A percentile compares a stretch with the other conserved stretches of the same genome.
These are phyloP conservation scores for Linnaemya tessellans DNA, from an alignment of 2,888 invertebrate species.

Conservation along the genomic window DNA sequence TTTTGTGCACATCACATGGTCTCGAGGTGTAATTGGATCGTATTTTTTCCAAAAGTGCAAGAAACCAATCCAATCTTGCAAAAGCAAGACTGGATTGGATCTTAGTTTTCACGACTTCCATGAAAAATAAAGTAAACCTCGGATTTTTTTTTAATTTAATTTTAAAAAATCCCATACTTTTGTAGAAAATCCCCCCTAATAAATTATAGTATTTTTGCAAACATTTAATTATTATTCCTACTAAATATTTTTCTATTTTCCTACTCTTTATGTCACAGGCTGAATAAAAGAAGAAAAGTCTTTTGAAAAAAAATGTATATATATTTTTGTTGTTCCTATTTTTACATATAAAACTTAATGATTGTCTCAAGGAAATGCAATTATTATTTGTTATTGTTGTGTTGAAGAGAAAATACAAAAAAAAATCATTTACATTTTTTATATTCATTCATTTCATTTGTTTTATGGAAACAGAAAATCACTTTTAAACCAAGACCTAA, in stretches of 20 bases:
- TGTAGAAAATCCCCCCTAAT: too few species aligned
- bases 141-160: too few species aligned
- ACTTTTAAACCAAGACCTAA: slow-evolving; percentile 19
- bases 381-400: slow-evolving; percentile 75
- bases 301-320: slow-evolving; percentile 54
- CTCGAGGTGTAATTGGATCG: too few species aligned
- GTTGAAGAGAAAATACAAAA: slow-evolving; percentile 17
- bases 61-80: too few species aligned
- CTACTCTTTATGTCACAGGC: slow-evolving; percentile 38
- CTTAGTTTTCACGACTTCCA: too few species aligned
- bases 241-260: slow-evolving; percentile 30
- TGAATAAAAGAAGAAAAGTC: slow-evolving; percentile 22
- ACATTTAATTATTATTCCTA: slow-evolving; percentile 5
- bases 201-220: neutral
- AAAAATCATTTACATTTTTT: slow-evolving; percentile 7
- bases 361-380: slow-evolving; percentile 78
- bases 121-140: too few species aligned
- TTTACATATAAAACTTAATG: slow-evolving; percentile 71
- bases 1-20: too few species aligned
- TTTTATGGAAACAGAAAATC: slow-evolving; percentile 19
- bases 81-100: too few species aligned
- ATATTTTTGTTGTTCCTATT: slow-evolving; percentile 40
- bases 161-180: too few species aligned
- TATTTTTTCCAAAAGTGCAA: too few species aligned
- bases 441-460: slow-evolving; percentile 57